Evolutionary conservation across 1,140 invertebrate species (phyloP).

Genomic region (Pentalonia nigronervosa): DNA sequence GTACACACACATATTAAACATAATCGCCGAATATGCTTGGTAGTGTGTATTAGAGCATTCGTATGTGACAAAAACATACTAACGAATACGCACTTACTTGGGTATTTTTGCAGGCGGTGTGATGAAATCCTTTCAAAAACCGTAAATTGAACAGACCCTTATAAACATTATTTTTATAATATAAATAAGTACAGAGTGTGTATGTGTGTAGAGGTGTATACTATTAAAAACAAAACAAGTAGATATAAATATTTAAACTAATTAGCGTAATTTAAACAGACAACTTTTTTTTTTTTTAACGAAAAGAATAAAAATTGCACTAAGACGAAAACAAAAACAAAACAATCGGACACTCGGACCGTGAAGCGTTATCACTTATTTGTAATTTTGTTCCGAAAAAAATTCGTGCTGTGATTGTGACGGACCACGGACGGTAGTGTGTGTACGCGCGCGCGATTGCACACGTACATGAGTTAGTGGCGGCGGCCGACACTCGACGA

Average conservation of each 20-base stretch:
- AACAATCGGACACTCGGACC: background rate
- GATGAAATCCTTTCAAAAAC: background rate
- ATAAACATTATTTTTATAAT: background rate
- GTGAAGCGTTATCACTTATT: conserved; percentile 53
- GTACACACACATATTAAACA: background rate
- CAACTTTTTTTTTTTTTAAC: background rate
- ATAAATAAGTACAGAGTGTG: background rate
- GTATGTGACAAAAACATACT: background rate
- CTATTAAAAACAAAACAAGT: background rate
- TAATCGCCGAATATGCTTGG: background rate
- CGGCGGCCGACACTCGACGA: background rate
- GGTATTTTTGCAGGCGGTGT: background rate
- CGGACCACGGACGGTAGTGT: too few species aligned
- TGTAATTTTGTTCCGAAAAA: background rate
- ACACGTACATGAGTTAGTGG: background rate
- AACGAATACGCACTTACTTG: background rate
- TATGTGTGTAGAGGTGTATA: background rate
- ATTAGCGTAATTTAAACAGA: background rate
- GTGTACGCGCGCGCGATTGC: background rate
- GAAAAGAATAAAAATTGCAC: background rate
- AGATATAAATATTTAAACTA: background rate
- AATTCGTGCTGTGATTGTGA: conserved; percentile 38
- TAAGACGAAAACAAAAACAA: conserved; percentile 50
- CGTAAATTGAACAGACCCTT: background rate
- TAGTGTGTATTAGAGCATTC: background rate